phyloP scores from a whole-genome alignment of 2,797 vertebrate species.

The Enteromius viviparus region DNA sequence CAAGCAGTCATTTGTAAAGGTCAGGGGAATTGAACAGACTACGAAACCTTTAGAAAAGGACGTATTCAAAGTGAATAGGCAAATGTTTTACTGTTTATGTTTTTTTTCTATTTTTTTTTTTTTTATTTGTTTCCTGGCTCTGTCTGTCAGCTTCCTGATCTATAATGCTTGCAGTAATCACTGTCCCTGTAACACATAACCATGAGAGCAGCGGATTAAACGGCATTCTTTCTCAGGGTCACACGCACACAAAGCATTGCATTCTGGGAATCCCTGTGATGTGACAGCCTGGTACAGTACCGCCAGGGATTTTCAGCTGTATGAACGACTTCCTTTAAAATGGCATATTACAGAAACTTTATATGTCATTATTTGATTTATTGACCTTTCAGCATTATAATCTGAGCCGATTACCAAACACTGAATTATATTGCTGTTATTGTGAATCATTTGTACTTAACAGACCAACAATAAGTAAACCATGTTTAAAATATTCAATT shows the following conservation, averaged over 20 bases:
- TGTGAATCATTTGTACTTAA: background rate
- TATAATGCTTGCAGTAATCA: background rate
- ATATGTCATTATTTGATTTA: background rate
- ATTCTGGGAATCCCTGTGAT: slow-evolving; percentile 69
- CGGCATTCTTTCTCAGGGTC: slow-evolving; percentile 69
- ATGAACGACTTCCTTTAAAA: background rate
- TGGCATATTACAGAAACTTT: background rate
- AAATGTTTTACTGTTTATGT: slow-evolving; percentile 4
- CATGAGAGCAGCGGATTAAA: slow-evolving; percentile 66
- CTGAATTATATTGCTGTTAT: background rate
- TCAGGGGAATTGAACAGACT: slow-evolving; percentile 16
- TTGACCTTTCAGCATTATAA: background rate
- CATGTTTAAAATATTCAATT: background rate
- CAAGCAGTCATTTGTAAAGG: background rate
- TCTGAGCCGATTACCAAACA: background rate
- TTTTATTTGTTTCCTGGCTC: background rate
- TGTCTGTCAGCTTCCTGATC: slow-evolving; percentile 17
- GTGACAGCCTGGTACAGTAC: slow-evolving; percentile 9
- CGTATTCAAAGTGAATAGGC: slow-evolving; percentile 33
- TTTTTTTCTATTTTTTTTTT: no score
- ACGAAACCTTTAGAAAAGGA: slow-evolving; percentile 7
- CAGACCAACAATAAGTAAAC: background rate
- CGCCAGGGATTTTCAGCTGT: slow-evolving; percentile 7
- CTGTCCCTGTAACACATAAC: background rate
- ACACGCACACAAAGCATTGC: slow-evolving; percentile 73